Evolutionary conservation across 92 coral and sea anemone genomes (phyloP).

Genomic region (Pocillopora meandrina): DNA sequence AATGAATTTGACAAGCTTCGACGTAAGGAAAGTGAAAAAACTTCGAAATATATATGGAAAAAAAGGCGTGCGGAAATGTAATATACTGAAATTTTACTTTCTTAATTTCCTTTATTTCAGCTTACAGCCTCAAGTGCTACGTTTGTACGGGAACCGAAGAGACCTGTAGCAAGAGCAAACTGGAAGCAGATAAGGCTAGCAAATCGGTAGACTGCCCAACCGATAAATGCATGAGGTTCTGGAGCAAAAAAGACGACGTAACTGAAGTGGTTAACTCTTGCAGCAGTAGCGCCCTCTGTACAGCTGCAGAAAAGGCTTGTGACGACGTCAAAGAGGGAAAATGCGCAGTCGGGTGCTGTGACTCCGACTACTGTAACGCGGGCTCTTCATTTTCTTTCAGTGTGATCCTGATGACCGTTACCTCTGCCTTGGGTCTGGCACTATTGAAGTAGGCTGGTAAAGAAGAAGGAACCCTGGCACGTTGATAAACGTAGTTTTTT

Average conservation of each 20-base stretch:
- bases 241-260: not conserved
- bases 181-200: not conserved
- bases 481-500: no score
- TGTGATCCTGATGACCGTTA: slow-evolving; percentile 8
- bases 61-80: no score
- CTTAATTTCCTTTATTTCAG: not conserved
- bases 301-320: not conserved
- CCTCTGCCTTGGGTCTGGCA: slow-evolving; percentile 12
- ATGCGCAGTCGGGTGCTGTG: slow-evolving; percentile 27
- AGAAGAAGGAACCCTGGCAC: no score
- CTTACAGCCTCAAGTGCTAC: not conserved
- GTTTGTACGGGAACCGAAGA: not conserved
- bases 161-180: not conserved
- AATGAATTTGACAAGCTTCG: no score
- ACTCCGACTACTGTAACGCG: slow-evolving; percentile 17
- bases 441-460: not conserved
- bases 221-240: not conserved
- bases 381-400: slow-evolving; percentile 4
- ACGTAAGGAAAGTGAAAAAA: no score
- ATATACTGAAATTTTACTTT: no score
- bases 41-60: no score
- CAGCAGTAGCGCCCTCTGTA: not conserved
- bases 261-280: not conserved
- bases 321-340: not conserved
- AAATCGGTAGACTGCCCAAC: not conserved